These are phyloP conservation scores for Thamnophis sirtalis DNA, from an alignment of 2,113 vertebrate genomes.

Conservation along the genomic window DNA sequence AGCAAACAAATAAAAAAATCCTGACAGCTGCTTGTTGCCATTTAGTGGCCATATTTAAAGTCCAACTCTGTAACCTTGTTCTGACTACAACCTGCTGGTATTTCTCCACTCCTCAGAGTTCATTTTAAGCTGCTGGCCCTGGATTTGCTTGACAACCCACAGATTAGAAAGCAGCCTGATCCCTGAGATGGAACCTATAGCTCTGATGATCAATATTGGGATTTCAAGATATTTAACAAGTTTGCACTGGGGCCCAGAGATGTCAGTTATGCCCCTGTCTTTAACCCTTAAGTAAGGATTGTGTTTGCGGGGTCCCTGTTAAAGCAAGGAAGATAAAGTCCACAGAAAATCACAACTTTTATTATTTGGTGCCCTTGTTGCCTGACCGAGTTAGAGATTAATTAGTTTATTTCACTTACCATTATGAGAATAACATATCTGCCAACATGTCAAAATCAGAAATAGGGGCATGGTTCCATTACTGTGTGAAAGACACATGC, in stretches of 20 bases:
- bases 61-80: background rate
- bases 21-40: background rate
- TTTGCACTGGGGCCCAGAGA: background rate
- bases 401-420: background rate
- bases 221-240: background rate
- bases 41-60: background rate
- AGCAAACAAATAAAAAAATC: background rate
- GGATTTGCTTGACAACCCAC: background rate
- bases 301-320: background rate
- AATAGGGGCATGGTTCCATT: background rate
- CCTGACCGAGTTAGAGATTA: background rate
- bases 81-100: background rate
- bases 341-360: background rate
- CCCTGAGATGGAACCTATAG: background rate
- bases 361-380: background rate
- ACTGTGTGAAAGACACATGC: background rate
- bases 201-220: background rate
- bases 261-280: background rate
- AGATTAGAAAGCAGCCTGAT: background rate
- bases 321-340: background rate
- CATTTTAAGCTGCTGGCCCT: background rate
- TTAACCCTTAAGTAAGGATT: background rate
- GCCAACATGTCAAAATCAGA: background rate
- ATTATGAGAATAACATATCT: background rate
- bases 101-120: background rate